A percentile compares a stretch with the other conserved stretches of the same genome.
phyloP scores from a whole-genome alignment of 2,888 invertebrate species.

The Salpingus planirostris region DNA sequence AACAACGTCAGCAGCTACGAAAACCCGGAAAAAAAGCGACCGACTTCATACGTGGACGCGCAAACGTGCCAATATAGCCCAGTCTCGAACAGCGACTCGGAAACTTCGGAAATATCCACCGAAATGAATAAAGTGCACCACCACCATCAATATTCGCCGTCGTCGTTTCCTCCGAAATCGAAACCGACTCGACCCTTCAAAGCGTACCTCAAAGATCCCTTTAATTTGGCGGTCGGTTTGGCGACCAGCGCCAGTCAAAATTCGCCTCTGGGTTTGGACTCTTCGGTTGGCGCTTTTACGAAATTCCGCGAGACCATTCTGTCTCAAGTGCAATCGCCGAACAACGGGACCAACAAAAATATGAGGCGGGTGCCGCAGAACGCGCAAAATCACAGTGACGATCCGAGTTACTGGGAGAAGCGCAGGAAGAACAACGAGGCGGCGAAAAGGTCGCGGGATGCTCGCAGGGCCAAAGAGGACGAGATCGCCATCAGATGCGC shows the following conservation, averaged over 20 bases:
- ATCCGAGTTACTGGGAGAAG: slow-evolving; percentile 80
- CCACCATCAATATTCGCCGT: slow-evolving; percentile 5
- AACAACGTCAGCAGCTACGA: slow-evolving; percentile 5
- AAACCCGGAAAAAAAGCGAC: too few species aligned
- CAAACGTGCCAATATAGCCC: slow-evolving; percentile 14
- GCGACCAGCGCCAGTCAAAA: slow-evolving; percentile 42
- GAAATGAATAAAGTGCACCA: too few species aligned
- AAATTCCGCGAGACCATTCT: slow-evolving; percentile 63
- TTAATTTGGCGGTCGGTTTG: slow-evolving; percentile 49
- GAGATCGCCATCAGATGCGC: slow-evolving; percentile 84
- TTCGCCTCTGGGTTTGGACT: slow-evolving; percentile 46
- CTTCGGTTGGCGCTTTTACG: slow-evolving; percentile 58
- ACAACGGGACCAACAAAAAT: slow-evolving; percentile 51
- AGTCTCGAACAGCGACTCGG: slow-evolving; percentile 18
- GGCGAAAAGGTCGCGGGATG: slow-evolving; percentile 88
- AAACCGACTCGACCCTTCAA: slow-evolving; percentile 56
- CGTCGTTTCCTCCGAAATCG: slow-evolving; percentile 29
- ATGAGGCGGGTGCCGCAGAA: slow-evolving; percentile 50
- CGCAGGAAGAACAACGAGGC: slow-evolving; percentile 89
- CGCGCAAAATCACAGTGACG: slow-evolving; percentile 35
- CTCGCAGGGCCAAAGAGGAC: slow-evolving; percentile 82
- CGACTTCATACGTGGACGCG: slow-evolving; percentile 24
- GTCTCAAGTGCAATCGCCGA: slow-evolving; percentile 52
- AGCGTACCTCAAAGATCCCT: slow-evolving; percentile 62
- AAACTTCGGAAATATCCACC: slow-evolving; percentile 23